Percentiles rank a stretch among this genome's conserved stretches.
Conservation (phyloP, 2,113 vertebrate species). For the Perognathus longimembris region DNA sequence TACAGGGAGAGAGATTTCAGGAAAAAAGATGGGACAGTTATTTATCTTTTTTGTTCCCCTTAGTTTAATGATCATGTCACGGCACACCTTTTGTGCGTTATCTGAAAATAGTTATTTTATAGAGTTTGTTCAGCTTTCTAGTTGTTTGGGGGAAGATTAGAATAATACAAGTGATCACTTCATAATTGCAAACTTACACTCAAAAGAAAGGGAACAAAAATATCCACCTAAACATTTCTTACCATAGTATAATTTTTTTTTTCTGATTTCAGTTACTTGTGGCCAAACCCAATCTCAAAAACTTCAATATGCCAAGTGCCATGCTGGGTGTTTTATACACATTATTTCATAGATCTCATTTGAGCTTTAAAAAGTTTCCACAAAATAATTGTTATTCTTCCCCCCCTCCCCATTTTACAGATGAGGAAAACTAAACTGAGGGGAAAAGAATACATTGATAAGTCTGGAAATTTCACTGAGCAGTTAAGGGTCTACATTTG, state of each 20-base stretch:
- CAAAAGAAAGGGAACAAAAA: not conserved
- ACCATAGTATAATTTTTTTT: not conserved
- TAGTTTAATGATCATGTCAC: slow-evolving; percentile 27
- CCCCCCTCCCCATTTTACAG: not conserved
- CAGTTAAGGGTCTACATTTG: not conserved
- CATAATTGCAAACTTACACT: not conserved
- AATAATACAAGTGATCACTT: not conserved
- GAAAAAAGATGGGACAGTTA: not conserved
- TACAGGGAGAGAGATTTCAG: not conserved
- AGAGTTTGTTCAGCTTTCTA: not conserved
- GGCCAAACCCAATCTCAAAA: not conserved
- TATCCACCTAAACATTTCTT: not conserved
- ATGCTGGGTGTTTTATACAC: not conserved
- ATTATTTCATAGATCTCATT: slow-evolving; percentile 23
- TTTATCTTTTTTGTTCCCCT: not conserved
- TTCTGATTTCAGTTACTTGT: not conserved
- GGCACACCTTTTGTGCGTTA: not conserved
- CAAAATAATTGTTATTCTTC: not conserved
- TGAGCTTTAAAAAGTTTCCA: not conserved
- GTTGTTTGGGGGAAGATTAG: not conserved
- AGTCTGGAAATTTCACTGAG: not conserved
- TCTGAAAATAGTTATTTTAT: slow-evolving; percentile 11
- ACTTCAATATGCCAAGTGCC: not conserved
- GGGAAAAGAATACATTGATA: not conserved
- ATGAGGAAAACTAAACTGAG: slow-evolving; percentile 15